phyloP scores from a whole-genome alignment of 2,888 invertebrate species.

The Synanthedon vespiformis region DNA sequence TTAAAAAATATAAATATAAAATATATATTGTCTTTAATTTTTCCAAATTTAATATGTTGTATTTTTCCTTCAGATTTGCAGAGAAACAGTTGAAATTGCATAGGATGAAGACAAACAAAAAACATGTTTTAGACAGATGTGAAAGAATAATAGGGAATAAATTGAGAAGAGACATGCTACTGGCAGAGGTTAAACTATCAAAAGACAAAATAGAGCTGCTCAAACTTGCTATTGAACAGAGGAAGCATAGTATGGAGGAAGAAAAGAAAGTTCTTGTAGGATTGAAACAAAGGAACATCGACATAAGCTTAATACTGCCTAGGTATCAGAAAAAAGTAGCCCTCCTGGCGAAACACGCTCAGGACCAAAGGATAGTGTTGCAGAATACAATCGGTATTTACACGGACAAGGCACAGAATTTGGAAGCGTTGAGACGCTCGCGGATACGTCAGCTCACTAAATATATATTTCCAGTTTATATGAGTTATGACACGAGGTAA shows the following conservation, averaged over 20 bases:
- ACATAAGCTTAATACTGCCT: slow-evolving; percentile 44
- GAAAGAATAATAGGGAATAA: slow-evolving; percentile 46
- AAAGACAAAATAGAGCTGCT: slow-evolving; percentile 52
- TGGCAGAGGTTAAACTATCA: slow-evolving; percentile 52
- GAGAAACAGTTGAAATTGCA: slow-evolving; percentile 74
- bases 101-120: slow-evolving; percentile 68
- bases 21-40: no score
- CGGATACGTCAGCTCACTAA: slow-evolving; percentile 54
- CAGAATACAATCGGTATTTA: slow-evolving; percentile 36
- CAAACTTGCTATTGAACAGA: slow-evolving; percentile 53
- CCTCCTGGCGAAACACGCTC: slow-evolving; percentile 36
- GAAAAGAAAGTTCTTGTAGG: slow-evolving; percentile 33
- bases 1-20: no score
- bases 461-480: slow-evolving; percentile 63
- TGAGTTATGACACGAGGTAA: slow-evolving; percentile 58
- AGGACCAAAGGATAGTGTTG: slow-evolving; percentile 35
- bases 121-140: slow-evolving; percentile 69
- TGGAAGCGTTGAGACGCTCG: slow-evolving; percentile 46
- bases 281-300: slow-evolving; percentile 40
- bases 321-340: slow-evolving; percentile 44
- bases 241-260: slow-evolving; percentile 39
- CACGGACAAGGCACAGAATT: slow-evolving; percentile 33
- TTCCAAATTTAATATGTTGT: no score
- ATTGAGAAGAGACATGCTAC: slow-evolving; percentile 44
- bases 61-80: slow-evolving; percentile 59